Evolutionary conservation across 2,888 invertebrate genomes (phyloP), one percentile per base, ranked within the genome.

Genomic region (Tachina grossa): DNA sequence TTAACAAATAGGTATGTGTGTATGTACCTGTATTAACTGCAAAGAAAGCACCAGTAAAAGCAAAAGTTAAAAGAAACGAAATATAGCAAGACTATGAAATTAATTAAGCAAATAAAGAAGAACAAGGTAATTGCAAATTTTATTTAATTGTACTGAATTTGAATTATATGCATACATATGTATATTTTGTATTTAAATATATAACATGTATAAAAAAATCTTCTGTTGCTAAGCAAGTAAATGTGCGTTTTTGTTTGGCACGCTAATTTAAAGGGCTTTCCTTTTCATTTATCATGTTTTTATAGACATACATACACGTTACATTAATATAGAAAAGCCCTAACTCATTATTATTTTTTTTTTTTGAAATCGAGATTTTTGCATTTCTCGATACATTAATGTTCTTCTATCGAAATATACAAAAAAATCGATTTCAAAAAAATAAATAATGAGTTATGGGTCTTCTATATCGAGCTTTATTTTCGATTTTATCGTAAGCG

Each of bases 201-300:
- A 19, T 1, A 61, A 0, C 9, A 31, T 31, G 9, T 19, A 55
- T 2, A 68, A 43, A 43, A 14, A 43, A 68, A 8, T 16, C 9
- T 19, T 22, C 74, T 74, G 51, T 77, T 77, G 49, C 77, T 49
- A 77, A 68, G 77, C 59, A 41, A n/a, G 13, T 51, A 55, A 10
- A 49, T 43, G 14, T 49, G n/a, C 6, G 1, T n/a, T 9, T n/a
- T 9, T 57, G n/a, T 45, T 51, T n/a, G 14, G 11, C 22, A 14
- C 1, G 19, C 45, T 19, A 45, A 47, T 45, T 65, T 8, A n/a
- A 19, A 13, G 43, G 45, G 4, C 4, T 1, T 39, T 16, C n/a
- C 39, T 8, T n/a, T 41, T 59, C 41, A 5, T 49, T 14, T 13
- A 49, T 11, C 47, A n/a, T n/a, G 47, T 49, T 5, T 3, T 2